Percentiles rank a stretch among this genome's conserved stretches.
phyloP scores from a whole-genome alignment of 2,888 invertebrate species.

The Adelognathus sp. region DNA sequence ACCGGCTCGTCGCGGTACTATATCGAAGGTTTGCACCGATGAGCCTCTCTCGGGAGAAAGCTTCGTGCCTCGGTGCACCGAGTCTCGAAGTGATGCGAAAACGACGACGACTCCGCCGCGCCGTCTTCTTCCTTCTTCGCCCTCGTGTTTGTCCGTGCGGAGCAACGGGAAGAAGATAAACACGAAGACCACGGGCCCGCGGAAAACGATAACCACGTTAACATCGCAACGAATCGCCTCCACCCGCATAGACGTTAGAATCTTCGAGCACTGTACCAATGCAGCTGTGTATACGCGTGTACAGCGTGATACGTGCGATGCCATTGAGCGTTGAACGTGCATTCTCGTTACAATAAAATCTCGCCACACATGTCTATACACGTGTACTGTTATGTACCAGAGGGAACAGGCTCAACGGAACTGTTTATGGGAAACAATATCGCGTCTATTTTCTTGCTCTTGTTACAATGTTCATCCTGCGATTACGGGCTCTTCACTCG shows the following conservation, averaged over 20 bases:
- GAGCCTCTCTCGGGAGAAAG: slow-evolving; percentile 45
- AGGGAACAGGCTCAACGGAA: background rate
- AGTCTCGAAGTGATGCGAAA: slow-evolving; percentile 29
- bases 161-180: slow-evolving; percentile 55
- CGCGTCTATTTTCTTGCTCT: background rate
- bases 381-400: background rate
- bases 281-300: background rate
- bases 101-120: background rate
- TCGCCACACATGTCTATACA: background rate
- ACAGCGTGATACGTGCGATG: background rate
- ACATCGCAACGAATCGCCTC: slow-evolving; percentile 45
- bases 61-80: slow-evolving; percentile 31
- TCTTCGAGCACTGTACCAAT: slow-evolving; percentile 1
- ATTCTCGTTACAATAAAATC: background rate
- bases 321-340: background rate
- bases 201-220: slow-evolving; percentile 46
- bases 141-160: slow-evolving; percentile 4
- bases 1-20: background rate
- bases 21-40: slow-evolving; percentile 16
- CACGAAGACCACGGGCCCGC: slow-evolving; percentile 3
- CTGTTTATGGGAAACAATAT: slow-evolving; percentile 34
- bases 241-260: slow-evolving; percentile 51
- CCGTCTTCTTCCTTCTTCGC: slow-evolving; percentile 8
- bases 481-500: background rate
- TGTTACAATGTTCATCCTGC: background rate